Conservation (phyloP, 2,888 invertebrate genomes). For the Acanthosoma haemorrhoidale region DNA sequence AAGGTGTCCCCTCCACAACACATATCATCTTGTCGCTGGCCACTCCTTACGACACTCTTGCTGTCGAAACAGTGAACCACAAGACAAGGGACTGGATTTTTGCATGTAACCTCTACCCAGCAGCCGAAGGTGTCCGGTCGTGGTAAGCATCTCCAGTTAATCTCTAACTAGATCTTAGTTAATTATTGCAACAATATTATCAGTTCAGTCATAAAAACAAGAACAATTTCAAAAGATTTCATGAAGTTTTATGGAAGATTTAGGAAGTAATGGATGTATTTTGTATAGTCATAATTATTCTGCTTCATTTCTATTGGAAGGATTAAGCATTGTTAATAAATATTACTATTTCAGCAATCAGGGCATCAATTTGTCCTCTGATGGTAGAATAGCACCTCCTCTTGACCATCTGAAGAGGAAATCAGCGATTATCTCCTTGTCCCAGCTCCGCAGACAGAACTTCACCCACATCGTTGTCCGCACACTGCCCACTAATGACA, state of each 20-base stretch:
- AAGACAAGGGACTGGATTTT: conserved; percentile 71
- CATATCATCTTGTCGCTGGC: conserved; percentile 61
- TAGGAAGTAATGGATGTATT: no score
- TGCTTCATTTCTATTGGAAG: no score
- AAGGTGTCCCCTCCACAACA: conserved; percentile 43
- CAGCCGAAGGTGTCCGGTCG: conserved; percentile 29
- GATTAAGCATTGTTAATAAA: no score
- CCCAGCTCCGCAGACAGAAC: conserved; percentile 54
- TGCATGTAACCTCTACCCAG: conserved; percentile 44
- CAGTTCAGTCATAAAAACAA: no score
- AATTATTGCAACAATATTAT: no score
- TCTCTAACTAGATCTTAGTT: no score
- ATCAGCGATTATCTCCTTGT: conserved; percentile 55
- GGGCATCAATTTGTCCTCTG: conserved; percentile 56
- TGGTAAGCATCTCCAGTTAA: conserved; percentile 40
- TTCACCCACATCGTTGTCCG: conserved; percentile 68
- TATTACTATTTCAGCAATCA: conserved; percentile 51
- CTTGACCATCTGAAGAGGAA: conserved; percentile 47
- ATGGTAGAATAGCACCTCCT: conserved; percentile 54
- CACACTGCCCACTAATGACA: conserved; percentile 58
- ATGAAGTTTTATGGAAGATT: no score
- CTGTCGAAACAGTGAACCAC: conserved; percentile 63
- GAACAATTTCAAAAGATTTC: no score
- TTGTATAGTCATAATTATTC: no score
- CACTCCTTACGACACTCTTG: conserved; percentile 54